Conservation (phyloP, 2,113 vertebrate genomes). For the Trichomycterus rosablanca region DNA sequence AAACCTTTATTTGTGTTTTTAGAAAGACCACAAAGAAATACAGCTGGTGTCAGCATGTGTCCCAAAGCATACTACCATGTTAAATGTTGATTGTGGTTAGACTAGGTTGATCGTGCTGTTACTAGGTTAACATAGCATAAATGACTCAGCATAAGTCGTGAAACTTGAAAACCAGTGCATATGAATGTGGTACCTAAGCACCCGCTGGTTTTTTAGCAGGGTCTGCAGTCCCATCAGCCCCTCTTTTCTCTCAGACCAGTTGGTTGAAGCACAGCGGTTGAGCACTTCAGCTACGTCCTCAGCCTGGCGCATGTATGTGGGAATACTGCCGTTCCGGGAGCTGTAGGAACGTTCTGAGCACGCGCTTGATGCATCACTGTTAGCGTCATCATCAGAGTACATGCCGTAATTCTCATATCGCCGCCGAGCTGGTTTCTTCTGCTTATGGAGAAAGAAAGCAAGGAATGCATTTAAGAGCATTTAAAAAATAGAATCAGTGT, state of each 20-base stretch:
- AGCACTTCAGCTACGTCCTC: conserved; percentile 95
- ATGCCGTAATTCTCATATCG: conserved; percentile 88
- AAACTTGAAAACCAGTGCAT: not conserved
- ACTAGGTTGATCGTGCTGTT: too few relatives aligned
- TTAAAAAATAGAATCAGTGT: not conserved
- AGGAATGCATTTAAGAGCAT: not conserved
- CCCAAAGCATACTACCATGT: too few relatives aligned
- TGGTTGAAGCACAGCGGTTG: conserved; percentile 92
- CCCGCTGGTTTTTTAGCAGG: conserved; percentile 89
- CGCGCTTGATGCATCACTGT: conserved; percentile 93
- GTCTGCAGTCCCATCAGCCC: conserved; percentile 88
- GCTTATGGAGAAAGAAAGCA: not conserved
- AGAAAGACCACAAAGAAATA: too few relatives aligned
- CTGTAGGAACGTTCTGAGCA: conserved; percentile 94
- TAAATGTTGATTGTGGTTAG: too few relatives aligned
- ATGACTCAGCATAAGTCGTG: too few relatives aligned
- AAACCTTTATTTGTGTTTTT: too few relatives aligned
- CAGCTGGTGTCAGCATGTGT: too few relatives aligned
- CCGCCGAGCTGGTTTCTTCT: conserved; percentile 92
- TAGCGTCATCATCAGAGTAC: conserved; percentile 94
- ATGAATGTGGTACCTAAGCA: conserved; percentile 74
- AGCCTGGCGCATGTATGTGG: conserved; percentile 92
- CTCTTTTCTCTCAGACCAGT: conserved; percentile 97
- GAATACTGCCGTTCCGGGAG: conserved; percentile 90
- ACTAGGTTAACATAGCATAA: too few relatives aligned